phyloP scores from a whole-genome alignment of 2,113 vertebrate genomes.

The Heterochromis multidens region DNA sequence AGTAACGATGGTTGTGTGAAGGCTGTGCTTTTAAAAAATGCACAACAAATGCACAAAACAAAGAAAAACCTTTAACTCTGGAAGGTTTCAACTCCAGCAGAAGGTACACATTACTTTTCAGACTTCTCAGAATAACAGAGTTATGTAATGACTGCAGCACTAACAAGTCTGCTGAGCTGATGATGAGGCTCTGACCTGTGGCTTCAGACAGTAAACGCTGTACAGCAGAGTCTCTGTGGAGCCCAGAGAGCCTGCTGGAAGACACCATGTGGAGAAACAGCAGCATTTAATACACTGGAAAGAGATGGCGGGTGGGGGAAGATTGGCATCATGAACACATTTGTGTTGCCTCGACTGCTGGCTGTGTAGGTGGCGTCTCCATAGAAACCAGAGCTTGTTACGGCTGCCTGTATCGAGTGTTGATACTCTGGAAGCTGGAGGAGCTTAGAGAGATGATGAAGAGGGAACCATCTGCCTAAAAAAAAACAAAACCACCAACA shows the following conservation, averaged over 20 bases:
- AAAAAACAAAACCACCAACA: background rate
- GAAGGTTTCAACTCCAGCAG: background rate
- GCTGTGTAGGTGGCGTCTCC: slow-evolving; percentile 62
- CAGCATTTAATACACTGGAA: background rate
- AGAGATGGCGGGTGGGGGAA: background rate
- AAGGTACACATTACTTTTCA: background rate
- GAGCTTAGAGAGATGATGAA: background rate
- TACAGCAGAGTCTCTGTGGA: background rate
- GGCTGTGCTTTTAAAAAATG: background rate
- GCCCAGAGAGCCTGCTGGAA: background rate
- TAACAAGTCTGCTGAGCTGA: background rate
- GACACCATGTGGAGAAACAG: background rate
- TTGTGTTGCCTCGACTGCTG: slow-evolving; percentile 23
- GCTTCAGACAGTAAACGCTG: background rate
- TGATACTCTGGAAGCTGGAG: slow-evolving; percentile 4
- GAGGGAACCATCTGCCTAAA: background rate
- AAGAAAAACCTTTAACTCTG: rapidly evolving
- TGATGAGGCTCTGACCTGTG: background rate
- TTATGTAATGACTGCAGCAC: background rate
- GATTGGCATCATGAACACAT: slow-evolving; percentile 5
- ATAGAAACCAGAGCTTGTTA: slow-evolving; percentile 58
- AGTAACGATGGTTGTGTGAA: background rate
- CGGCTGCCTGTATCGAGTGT: background rate
- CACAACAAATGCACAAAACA: background rate
- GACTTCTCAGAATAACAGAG: background rate